phyloP scores from a whole-genome alignment of 2,113 vertebrate species.

The Eulemur rufifrons region DNA sequence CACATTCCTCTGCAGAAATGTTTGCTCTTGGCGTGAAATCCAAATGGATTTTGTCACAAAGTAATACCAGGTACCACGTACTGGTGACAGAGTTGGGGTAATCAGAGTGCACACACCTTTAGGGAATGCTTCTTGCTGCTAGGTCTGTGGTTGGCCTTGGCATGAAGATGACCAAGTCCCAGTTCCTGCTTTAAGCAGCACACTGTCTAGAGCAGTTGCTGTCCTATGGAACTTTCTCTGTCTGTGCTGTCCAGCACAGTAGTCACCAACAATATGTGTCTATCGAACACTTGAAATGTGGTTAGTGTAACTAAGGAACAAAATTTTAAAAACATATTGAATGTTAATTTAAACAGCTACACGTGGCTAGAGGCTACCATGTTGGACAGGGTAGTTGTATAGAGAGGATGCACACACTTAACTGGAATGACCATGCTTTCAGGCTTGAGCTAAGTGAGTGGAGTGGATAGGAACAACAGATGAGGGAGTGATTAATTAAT shows the following conservation, averaged over 20 bases:
- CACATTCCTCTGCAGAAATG: background rate
- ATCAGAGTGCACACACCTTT: background rate
- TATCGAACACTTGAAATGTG: background rate
- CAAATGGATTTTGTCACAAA: background rate
- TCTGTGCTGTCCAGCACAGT: background rate
- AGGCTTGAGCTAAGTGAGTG: background rate
- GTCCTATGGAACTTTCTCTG: background rate
- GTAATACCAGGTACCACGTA: background rate
- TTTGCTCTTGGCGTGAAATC: background rate
- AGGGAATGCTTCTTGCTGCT: background rate
- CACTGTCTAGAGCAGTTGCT: background rate
- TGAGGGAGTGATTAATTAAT: background rate
- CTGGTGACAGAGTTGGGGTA: background rate
- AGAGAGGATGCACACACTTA: background rate
- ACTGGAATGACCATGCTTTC: background rate
- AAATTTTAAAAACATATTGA: background rate
- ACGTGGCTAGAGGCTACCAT: background rate
- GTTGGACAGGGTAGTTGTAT: background rate
- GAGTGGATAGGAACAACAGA: background rate
- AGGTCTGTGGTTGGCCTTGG: background rate
- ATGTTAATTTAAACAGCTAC: background rate
- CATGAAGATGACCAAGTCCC: background rate
- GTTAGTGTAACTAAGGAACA: background rate
- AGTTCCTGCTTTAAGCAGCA: background rate
- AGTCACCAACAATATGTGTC: background rate